Percentiles rank a stretch among this genome's conserved stretches.
Conservation (phyloP, 2,888 invertebrate species). For the Scelioninae gen. 2 region DNA sequence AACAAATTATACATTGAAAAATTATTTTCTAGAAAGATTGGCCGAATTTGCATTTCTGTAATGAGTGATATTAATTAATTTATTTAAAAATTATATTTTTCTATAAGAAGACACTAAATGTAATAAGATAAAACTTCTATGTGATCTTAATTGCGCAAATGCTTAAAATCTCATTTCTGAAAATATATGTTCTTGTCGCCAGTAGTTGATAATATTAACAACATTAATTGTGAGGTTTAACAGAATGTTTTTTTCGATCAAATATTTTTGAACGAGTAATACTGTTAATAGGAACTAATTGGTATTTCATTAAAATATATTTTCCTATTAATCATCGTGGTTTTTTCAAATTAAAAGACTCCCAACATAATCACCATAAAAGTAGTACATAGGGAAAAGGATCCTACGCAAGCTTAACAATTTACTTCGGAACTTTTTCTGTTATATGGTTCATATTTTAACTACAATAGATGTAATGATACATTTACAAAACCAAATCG, state of each 20-base stretch:
- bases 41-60: no score
- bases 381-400: slow-evolving; percentile 50
- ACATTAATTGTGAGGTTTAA: neutral
- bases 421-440: slow-evolving; percentile 44
- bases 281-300: slow-evolving; percentile 24
- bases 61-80: no score
- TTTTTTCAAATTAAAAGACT: slow-evolving; percentile 44
- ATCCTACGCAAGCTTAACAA: slow-evolving; percentile 47
- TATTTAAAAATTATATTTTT: no score
- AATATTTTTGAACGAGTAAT: slow-evolving; percentile 43
- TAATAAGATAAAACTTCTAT: no score
- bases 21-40: no score
- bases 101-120: no score
- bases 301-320: neutral
- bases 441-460: slow-evolving; percentile 13
- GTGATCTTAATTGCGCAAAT: no score
- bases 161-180: no score
- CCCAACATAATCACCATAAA: slow-evolving; percentile 25
- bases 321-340: neutral
- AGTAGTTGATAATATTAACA: no score
- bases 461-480: slow-evolving; percentile 33
- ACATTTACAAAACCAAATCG: slow-evolving; percentile 37
- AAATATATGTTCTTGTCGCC: no score
- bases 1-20: no score
- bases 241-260: slow-evolving; percentile 30